Evolutionary conservation across 2,113 vertebrate species (phyloP), one percentile per base, ranked within the genome.

Genomic region (Axis porcinus): DNA sequence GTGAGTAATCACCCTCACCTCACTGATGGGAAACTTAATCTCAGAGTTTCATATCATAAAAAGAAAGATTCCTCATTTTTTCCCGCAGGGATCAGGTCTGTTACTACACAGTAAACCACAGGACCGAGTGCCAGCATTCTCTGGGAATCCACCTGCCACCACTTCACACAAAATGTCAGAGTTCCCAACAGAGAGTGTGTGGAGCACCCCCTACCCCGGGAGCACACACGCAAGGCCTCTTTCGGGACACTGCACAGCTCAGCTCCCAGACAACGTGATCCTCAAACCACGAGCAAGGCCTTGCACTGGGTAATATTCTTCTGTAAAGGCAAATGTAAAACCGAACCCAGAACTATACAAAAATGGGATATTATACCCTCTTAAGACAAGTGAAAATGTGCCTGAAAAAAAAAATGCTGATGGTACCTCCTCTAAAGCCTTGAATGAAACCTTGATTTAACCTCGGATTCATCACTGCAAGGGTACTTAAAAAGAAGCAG

Each of bases 271-370:
- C 15, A 23, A 14, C 0, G 0, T 30, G 50, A 78, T 43, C 58
- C 52, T 92, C 74, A 83, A 50, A 57, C 52, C 76, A 52, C 1
- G 14, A 64, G 33, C 50, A 86, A 91, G 25, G 11, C 27, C 55
- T 60, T 28, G 50, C 30, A 58, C 2, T 16, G 3, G 40, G 28
- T 43, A 52, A 79, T 14, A 86, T 11, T 84, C 57, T 83, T 81
- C 74, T 55, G 55, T 55, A 91, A 78, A 93, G 40, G n/a, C 9
- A 94, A 84, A 94, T 27, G 33, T 91, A 13, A 81, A 50, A 58
- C 57, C 28, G 6, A 78, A 52, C 25, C n/a, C 36, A 57, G 52
- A 92, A 55, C 74, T 52, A 36, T 2, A 78, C 36, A 57, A 78
- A 86, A 45, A 55, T 57, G 88, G 81, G 3, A 74, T 33, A 89